These are phyloP conservation scores for Papio anubis DNA, from an alignment of 2,113 vertebrate genomes.

Conservation along the genomic window DNA sequence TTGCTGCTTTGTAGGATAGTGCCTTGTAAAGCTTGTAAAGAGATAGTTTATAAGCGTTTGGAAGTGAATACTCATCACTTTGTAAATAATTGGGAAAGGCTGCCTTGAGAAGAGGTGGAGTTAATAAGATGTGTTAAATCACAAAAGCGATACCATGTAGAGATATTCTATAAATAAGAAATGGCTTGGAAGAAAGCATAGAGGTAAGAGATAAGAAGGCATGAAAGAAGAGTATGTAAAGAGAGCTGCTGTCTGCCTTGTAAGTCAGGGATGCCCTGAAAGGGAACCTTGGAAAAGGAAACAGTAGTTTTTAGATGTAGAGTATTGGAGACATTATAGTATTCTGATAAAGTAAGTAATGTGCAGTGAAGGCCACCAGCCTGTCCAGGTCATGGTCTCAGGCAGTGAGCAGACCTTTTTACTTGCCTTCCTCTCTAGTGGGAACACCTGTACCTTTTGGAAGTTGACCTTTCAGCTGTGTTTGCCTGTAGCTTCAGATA, in stretches of 20 bases:
- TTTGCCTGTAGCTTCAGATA: not conserved
- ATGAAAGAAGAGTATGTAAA: not conserved
- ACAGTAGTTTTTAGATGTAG: not conserved
- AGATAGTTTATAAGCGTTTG: constrained; percentile 39
- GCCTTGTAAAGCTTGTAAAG: not conserved
- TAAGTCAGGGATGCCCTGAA: not conserved
- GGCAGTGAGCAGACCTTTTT: not conserved
- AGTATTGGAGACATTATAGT: not conserved
- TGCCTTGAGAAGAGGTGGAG: constrained; percentile 6
- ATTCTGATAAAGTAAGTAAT: not conserved
- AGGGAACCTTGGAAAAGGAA: not conserved
- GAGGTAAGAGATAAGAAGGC: not conserved
- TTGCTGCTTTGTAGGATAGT: not conserved
- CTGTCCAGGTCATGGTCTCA: not conserved
- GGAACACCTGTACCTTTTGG: not conserved
- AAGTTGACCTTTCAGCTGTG: not conserved
- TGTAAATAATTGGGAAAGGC: constrained; percentile 54
- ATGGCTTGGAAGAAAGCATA: not conserved
- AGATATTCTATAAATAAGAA: constrained; percentile 32
- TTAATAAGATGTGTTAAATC: constrained; percentile 36
- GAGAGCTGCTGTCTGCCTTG: not conserved
- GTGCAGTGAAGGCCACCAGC: not conserved
- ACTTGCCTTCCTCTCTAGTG: not conserved
- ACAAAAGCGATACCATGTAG: not conserved
- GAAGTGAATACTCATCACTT: not conserved